phyloP scores from a whole-genome alignment of 2,888 invertebrate species.

The Lydus trimaculatus region DNA sequence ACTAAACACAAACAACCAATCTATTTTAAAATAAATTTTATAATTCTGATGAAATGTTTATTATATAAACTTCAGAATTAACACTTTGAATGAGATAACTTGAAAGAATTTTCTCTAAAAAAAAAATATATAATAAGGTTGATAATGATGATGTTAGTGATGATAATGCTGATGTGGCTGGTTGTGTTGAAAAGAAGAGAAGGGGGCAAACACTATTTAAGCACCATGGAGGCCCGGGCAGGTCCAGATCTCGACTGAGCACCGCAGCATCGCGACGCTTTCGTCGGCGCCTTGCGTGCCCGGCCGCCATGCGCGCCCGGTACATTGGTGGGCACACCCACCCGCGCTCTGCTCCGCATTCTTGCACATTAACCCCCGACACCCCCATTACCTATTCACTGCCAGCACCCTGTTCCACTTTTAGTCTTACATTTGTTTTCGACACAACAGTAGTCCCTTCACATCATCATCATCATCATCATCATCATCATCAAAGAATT shows the following conservation, averaged over 20 bases:
- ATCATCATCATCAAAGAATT: neutral
- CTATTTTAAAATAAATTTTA: neutral
- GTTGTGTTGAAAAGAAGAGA: conserved; percentile 14
- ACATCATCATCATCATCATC: neutral
- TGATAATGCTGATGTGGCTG: conserved; percentile 8
- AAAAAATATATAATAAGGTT: neutral
- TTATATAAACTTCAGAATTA: neutral
- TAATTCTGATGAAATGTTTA: neutral
- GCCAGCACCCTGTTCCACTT: conserved; percentile 48
- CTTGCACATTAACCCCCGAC: conserved; percentile 59
- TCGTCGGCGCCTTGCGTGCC: conserved; percentile 57
- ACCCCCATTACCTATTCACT: conserved; percentile 56
- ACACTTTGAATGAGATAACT: neutral
- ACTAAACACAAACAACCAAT: conserved; percentile 1
- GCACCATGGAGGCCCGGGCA: conserved; percentile 64
- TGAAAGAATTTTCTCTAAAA: neutral
- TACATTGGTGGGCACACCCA: conserved; percentile 55
- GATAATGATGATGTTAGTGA: neutral
- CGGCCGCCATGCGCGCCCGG: conserved; percentile 57
- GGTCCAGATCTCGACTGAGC: conserved; percentile 71
- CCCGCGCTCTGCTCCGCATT: conserved; percentile 52
- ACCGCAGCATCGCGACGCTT: conserved; percentile 69
- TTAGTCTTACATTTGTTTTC: conserved; percentile 51
- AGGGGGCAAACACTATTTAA: conserved; percentile 54
- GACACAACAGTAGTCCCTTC: conserved; percentile 36